A percentile compares a stretch with the other conserved stretches of the same genome.
phyloP scores from a whole-genome alignment of 2,113 vertebrate genomes.

The Ammospiza nelsoni region DNA sequence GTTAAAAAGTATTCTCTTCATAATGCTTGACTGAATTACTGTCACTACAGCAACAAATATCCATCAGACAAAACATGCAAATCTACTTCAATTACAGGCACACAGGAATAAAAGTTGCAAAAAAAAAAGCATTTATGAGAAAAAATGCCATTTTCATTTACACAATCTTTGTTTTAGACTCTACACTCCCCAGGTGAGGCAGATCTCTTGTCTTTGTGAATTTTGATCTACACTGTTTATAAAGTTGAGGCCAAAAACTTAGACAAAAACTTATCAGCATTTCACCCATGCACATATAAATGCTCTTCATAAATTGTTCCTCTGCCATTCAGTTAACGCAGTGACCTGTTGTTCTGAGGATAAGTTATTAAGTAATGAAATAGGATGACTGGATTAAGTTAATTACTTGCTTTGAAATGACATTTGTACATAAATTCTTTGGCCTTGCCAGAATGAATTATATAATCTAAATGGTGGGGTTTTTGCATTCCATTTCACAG shows the following conservation, averaged over 20 bases:
- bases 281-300: not conserved
- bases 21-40: not conserved
- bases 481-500: not conserved
- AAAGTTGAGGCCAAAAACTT: not conserved
- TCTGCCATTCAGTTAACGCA: not conserved
- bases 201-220: not conserved
- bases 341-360: conserved; percentile 36
- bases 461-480: not conserved
- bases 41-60: not conserved
- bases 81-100: conserved; percentile 1
- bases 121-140: not conserved
- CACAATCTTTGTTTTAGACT: not conserved
- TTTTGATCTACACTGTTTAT: not conserved
- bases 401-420: conserved; percentile 40
- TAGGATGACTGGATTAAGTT: conserved; percentile 41
- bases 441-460: not conserved
- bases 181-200: not conserved
- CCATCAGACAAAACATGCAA: not conserved
- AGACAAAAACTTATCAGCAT: not conserved
- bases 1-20: not conserved
- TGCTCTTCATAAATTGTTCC: not conserved
- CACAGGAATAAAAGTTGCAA: not conserved
- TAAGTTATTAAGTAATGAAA: conserved; percentile 50
- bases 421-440: conserved; percentile 8
- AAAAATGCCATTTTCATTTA: not conserved